Evolutionary conservation across 2,888 invertebrate genomes (phyloP), one percentile per base, ranked within the genome.

Genomic region (Cosmia pyralina): DNA sequence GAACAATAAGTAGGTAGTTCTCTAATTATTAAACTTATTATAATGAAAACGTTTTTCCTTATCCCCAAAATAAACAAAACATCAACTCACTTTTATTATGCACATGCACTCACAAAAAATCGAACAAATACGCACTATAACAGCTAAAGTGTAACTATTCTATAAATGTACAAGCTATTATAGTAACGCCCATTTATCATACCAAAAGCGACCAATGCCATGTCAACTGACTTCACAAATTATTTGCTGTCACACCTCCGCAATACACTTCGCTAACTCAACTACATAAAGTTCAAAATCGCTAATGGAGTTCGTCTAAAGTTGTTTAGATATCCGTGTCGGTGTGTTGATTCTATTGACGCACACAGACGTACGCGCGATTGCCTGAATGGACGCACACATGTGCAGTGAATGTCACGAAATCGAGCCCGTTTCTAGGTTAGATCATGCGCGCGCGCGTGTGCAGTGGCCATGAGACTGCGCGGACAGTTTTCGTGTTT

Each of bases 341-440:
- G 89, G 89, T 85, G 87, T 91, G 91, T 90, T 89, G 88, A 87
- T 84, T 87, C 73, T 78, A 80, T 72, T 75, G 62, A 82, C 82
- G 68, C 85, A 88, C 90, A 92, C 90, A 87, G 84, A 88, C 86
- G 89, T 87, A 87, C 85, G 89, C 79, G 66, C 83, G 80, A 72
- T 79, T 80, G 80, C 79, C 82, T 91, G 91, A 91, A 92, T 91
- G 91, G 87, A 88, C 88, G 88, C 93, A 90, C 93, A 91, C 92
- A 91, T 86, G 88, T 83, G 81, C 88, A 58, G 82, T 89, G 91
- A 93, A 93, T 95, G 95, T 95, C 96, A 95, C 95, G 94, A 96
- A 95, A 95, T 95, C 93, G 89, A 94, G 91, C 92, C 88, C 90
- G 95, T 94, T 95, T 95, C 93, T 96, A 96, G 96, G 96, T 95